Conservation (phyloP, 2,797 vertebrate genomes). For the Triplophysa yarkandensis region DNA sequence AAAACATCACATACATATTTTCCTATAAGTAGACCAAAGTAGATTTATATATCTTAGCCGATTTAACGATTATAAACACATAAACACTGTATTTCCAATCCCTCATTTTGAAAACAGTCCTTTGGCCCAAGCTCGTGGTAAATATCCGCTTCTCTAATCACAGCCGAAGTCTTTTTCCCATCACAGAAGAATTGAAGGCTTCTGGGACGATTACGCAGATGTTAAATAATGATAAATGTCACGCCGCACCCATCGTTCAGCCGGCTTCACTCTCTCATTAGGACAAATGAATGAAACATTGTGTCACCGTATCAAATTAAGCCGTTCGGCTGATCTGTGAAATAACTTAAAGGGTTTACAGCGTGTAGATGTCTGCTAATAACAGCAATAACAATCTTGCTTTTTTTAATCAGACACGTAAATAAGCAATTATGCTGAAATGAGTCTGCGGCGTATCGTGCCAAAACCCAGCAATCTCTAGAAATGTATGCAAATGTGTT, state of each 20-base stretch:
- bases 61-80: not conserved
- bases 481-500: constrained; percentile 11
- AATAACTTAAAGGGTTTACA: constrained; percentile 32
- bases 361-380: constrained; percentile 29
- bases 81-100: not conserved
- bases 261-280: constrained; percentile 25
- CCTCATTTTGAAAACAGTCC: not conserved
- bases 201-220: constrained; percentile 43
- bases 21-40: too few species aligned
- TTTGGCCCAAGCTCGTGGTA: constrained; percentile 15
- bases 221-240: constrained; percentile 49
- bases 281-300: constrained; percentile 44
- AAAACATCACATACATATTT: too few species aligned
- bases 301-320: constrained; percentile 50
- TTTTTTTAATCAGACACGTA: constrained; percentile 38
- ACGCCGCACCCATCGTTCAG: constrained; percentile 3
- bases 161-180: constrained; percentile 8
- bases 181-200: not conserved
- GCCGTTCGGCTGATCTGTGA: constrained; percentile 34
- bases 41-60: not conserved
- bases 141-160: not conserved
- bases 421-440: constrained; percentile 30
- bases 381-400: constrained; percentile 33
- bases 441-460: constrained; percentile 10
- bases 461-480: constrained; percentile 5